Evolutionary conservation across 2,888 invertebrate genomes (phyloP).

Genomic region (Coleophora deauratella): DNA sequence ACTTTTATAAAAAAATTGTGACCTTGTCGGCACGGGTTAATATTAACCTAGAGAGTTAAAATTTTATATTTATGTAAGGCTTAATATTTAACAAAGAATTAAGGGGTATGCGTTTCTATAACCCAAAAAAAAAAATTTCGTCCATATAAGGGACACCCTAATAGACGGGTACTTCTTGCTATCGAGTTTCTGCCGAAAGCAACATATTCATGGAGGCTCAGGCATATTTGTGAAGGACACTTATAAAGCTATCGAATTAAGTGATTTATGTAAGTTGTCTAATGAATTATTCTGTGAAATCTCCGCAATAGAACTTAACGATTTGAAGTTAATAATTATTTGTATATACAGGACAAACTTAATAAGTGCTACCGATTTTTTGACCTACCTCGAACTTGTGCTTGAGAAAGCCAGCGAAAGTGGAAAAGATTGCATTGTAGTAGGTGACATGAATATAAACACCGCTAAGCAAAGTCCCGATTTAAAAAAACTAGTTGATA

Average conservation of each 20-base stretch:
- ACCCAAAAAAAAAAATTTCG: no score
- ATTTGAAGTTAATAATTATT: background rate
- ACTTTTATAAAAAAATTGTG: no score
- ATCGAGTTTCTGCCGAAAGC: background rate
- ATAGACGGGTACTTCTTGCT: background rate
- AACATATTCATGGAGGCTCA: background rate
- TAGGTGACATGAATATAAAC: background rate
- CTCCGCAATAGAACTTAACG: background rate
- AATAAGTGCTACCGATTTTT: background rate
- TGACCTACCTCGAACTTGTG: background rate
- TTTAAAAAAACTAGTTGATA: background rate
- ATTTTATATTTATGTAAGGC: no score
- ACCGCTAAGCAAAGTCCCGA: background rate
- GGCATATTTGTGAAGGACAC: background rate
- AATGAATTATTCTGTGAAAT: background rate
- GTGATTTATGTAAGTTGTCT: background rate
- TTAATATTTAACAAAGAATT: no score
- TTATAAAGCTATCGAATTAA: background rate
- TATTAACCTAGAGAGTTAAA: no score
- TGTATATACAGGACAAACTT: slow-evolving; percentile 1
- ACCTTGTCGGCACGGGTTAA: no score
- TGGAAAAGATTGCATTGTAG: background rate
- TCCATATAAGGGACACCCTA: no score
- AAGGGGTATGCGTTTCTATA: no score
- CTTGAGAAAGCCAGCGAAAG: background rate